phyloP scores from a whole-genome alignment of 1,140 invertebrate genomes.

The Macrobrachium nipponense region DNA sequence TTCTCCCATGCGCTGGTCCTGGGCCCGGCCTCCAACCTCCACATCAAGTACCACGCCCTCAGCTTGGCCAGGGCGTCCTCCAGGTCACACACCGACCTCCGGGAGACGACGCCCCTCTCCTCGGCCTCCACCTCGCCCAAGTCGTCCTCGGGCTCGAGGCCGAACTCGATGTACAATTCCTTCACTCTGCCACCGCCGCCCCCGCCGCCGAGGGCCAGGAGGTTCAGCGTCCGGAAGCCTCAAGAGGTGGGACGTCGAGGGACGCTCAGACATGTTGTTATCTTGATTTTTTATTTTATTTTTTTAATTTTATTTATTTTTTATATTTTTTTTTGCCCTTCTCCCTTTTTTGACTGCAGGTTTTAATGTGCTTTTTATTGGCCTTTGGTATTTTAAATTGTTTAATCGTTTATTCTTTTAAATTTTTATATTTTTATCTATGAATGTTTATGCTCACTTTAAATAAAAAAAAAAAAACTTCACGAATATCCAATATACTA shows the following conservation, averaged over 20 bases:
- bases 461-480: too few species aligned
- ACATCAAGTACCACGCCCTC: constrained; percentile 59
- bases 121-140: constrained; percentile 29
- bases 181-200: constrained; percentile 56
- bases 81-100: constrained; percentile 60
- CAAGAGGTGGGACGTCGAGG: constrained; percentile 47
- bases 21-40: constrained; percentile 40
- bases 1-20: constrained; percentile 24
- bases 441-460: too few species aligned
- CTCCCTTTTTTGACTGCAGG: neutral
- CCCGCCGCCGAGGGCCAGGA: constrained; percentile 31
- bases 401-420: too few species aligned
- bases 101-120: constrained; percentile 33
- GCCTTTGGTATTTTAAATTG: too few species aligned
- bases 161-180: constrained; percentile 51
- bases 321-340: neutral
- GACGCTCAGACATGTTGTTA: neutral
- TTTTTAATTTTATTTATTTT: neutral
- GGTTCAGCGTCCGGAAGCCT: constrained; percentile 54
- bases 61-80: constrained; percentile 58
- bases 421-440: too few species aligned
- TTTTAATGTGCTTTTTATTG: too few species aligned
- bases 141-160: constrained; percentile 33
- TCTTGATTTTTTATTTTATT: neutral
- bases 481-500: too few species aligned